Evolutionary conservation across 1,140 invertebrate species (phyloP).

Genomic region (Anoplophora glabripennis): DNA sequence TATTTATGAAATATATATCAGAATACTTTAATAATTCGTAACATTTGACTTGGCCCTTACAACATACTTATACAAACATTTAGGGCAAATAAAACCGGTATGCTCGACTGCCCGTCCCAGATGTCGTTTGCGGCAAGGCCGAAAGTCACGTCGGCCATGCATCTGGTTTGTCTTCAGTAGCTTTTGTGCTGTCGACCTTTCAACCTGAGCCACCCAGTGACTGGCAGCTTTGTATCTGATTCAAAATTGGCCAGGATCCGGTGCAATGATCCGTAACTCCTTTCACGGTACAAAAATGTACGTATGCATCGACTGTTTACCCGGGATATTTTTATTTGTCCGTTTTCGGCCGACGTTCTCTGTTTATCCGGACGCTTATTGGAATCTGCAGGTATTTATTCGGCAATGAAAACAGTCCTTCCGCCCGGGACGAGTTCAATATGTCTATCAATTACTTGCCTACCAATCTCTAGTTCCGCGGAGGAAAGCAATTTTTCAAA

Average conservation of each 20-base stretch:
- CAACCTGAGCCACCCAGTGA: conserved; percentile 8
- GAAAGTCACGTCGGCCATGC: conserved; percentile 11
- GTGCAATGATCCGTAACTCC: conserved; percentile 5
- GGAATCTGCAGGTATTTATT: conserved; percentile 20
- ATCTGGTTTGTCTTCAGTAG: conserved; percentile 11
- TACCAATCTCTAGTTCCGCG: conserved; percentile 3
- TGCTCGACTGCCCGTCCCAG: conserved; percentile 4
- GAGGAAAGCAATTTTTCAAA: conserved; percentile 22
- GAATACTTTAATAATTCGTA: no score
- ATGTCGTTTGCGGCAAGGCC: neutral
- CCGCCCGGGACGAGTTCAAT: conserved; percentile 14
- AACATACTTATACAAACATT: neutral
- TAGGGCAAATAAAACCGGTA: conserved; percentile 12
- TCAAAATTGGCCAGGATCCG: neutral
- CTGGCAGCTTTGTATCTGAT: conserved; percentile 3
- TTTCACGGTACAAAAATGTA: conserved; percentile 8
- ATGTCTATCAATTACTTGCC: conserved; percentile 21
- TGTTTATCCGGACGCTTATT: conserved; percentile 19
- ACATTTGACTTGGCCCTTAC: no score
- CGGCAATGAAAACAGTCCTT: conserved; percentile 15
- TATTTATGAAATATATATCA: no score
- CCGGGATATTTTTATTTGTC: conserved; percentile 19
- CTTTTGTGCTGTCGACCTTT: conserved; percentile 9
- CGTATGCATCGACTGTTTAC: conserved; percentile 13
- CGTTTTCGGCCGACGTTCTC: conserved; percentile 11